A percentile compares a stretch with the other conserved stretches of the same genome.
Conservation (phyloP, 1,140 invertebrate species). For the Contarinia nasturtii region DNA sequence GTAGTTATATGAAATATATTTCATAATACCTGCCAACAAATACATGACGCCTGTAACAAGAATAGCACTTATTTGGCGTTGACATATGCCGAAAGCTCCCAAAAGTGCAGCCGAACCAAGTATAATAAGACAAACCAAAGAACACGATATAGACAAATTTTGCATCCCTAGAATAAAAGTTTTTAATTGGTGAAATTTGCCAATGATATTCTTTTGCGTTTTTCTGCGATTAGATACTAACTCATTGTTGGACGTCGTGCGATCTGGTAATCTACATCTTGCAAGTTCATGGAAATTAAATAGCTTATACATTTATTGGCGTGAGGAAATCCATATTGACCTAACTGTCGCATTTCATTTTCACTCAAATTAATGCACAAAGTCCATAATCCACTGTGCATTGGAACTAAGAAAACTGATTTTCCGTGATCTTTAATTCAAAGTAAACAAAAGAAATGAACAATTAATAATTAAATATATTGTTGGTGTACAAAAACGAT, state of each 20-base stretch:
- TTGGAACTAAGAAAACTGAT: slow-evolving; percentile 53
- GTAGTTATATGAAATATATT: background rate
- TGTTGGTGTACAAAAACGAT: background rate
- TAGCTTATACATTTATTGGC: slow-evolving; percentile 56
- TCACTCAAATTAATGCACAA: slow-evolving; percentile 57
- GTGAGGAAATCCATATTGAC: slow-evolving; percentile 43
- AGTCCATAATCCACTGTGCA: slow-evolving; percentile 75
- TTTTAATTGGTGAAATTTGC: background rate
- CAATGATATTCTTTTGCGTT: no score
- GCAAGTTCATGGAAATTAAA: slow-evolving; percentile 24
- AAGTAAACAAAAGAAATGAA: no score
- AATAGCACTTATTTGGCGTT: slow-evolving; percentile 75
- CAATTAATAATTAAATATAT: background rate
- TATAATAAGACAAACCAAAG: slow-evolving; percentile 72
- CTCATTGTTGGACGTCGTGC: background rate
- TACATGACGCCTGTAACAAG: slow-evolving; percentile 85
- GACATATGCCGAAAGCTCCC: slow-evolving; percentile 64
- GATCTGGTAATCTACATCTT: background rate
- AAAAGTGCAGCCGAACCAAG: slow-evolving; percentile 62
- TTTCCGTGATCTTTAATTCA: slow-evolving; percentile 11
- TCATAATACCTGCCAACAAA: slow-evolving; percentile 53
- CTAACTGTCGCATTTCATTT: slow-evolving; percentile 44
- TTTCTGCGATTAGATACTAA: background rate
- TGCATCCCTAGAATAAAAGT: slow-evolving; percentile 54
- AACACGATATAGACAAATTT: slow-evolving; percentile 80